Evolutionary conservation across 2,113 vertebrate species (phyloP).

Genomic region (Amazona vittata): DNA sequence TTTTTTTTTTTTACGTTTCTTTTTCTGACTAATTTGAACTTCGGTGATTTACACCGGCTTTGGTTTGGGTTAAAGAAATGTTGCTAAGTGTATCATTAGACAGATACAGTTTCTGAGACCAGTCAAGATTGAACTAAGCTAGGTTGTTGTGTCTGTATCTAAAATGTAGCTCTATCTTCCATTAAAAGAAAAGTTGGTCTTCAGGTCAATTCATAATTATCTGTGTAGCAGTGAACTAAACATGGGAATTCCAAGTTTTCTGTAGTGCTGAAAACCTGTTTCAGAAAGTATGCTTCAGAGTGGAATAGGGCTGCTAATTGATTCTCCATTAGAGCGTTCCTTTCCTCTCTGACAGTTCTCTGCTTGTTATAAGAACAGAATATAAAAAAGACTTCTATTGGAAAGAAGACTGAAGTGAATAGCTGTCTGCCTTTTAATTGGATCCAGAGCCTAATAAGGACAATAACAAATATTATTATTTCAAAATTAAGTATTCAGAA

Average conservation of each 20-base stretch:
- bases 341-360: conserved; percentile 24
- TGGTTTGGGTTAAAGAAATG: neutral
- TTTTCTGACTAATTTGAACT: neutral
- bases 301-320: conserved; percentile 8
- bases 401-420: conserved; percentile 12
- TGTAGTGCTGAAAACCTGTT: neutral
- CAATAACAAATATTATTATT: conserved; percentile 58
- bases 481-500: conserved; percentile 54
- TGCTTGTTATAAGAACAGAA: conserved; percentile 14
- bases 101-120: neutral
- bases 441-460: conserved; percentile 36
- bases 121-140: neutral
- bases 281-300: neutral
- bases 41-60: neutral
- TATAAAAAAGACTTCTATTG: conserved; percentile 29
- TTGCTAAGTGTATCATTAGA: neutral
- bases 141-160: neutral
- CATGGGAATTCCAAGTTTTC: neutral
- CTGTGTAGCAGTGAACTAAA: neutral
- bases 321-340: neutral
- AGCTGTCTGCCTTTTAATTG: conserved; percentile 47
- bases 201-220: neutral
- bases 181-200: neutral
- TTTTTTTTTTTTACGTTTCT: neutral
- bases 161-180: neutral